Evolutionary conservation across 1,140 invertebrate genomes (phyloP), one percentile per base, ranked within the genome.

Genomic region (Drosophila subpulchrella): DNA sequence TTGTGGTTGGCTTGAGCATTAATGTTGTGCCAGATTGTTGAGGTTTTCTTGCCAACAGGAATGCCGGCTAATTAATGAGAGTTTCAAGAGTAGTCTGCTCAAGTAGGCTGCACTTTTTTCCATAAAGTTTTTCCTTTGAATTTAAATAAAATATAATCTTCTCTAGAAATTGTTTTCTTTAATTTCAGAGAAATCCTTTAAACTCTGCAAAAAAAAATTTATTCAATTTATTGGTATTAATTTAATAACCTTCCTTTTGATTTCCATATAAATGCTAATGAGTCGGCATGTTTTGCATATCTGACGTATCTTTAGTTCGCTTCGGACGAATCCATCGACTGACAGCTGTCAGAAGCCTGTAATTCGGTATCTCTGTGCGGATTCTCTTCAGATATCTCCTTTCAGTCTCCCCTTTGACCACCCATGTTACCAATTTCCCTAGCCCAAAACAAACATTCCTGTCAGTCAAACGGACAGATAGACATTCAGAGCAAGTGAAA

Each of bases 21-120:
- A 68, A 68, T 71, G 68, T 71, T 72, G 30, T 58, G 51, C 51
- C 24, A 36, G 51, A 48, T 71, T 41, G 65, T 70, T 58, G 67
- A 27, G 65, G 53, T 48, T 72, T 66, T 15, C 53, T 58, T 72
- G 68, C 50, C 67, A 71, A 56, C 34, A 36, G 56, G 20, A 72
- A 72, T 57, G 7, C 44, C 13, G 36, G 53, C 68, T 72, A 72
- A 72, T 72, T 72, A 72, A 72, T 72, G 68, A 36, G 65, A 58
- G 36, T 71, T 71, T 71, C n/a, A 50, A 34, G 39, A 36, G 38
- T 41, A 44, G 30, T 13, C 60, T 55, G 17, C 39, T 36, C 32
- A 63, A 71, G 65, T 48, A 48, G 51, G 41, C 36, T 41, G 67
- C 17, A 17, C 27, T 42, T 70, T 47, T 50, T 36, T 30, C 13